A percentile compares a stretch with the other conserved stretches of the same genome.
Conservation (phyloP, 2,113 vertebrate genomes). For the Hippocampus guttulatus region DNA sequence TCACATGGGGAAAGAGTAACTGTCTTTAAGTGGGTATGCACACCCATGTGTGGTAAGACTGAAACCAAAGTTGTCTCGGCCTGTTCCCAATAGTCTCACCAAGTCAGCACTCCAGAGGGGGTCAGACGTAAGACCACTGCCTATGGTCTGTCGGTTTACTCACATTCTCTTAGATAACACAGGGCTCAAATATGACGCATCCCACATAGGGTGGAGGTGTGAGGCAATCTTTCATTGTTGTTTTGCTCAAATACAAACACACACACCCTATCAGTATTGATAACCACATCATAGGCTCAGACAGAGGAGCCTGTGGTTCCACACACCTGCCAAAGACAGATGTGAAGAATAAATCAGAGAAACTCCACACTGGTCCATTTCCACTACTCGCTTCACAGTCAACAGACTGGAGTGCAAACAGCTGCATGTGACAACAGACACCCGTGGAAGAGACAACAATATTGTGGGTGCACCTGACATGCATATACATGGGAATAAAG, state of each 20-base stretch:
- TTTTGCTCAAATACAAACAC: conserved; percentile 34
- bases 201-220: conserved; percentile 36
- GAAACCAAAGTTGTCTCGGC: conserved; percentile 55
- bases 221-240: conserved; percentile 36
- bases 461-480: conserved; percentile 54
- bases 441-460: conserved; percentile 56
- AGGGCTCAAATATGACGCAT: conserved; percentile 66
- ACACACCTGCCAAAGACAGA: conserved; percentile 76
- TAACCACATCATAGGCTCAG: conserved; percentile 61
- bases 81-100: conserved; percentile 65
- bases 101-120: conserved; percentile 61
- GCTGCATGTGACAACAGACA: conserved; percentile 72
- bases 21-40: conserved; percentile 25
- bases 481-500: conserved; percentile 35
- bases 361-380: conserved; percentile 44
- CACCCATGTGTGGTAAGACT: conserved; percentile 43
- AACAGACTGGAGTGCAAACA: conserved; percentile 66
- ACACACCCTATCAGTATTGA: conserved; percentile 35
- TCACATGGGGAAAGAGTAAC: conserved; percentile 25
- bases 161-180: conserved; percentile 66
- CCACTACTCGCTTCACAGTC: conserved; percentile 49
- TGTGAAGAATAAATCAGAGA: conserved; percentile 72
- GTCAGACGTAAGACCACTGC: conserved; percentile 58
- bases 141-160: conserved; percentile 65
- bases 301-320: conserved; percentile 62